Percentiles rank a stretch among this genome's conserved stretches.
Evolutionary conservation across 92 coral and sea anemone species (phyloP).

Genomic region (Heliopora coerulea): DNA sequence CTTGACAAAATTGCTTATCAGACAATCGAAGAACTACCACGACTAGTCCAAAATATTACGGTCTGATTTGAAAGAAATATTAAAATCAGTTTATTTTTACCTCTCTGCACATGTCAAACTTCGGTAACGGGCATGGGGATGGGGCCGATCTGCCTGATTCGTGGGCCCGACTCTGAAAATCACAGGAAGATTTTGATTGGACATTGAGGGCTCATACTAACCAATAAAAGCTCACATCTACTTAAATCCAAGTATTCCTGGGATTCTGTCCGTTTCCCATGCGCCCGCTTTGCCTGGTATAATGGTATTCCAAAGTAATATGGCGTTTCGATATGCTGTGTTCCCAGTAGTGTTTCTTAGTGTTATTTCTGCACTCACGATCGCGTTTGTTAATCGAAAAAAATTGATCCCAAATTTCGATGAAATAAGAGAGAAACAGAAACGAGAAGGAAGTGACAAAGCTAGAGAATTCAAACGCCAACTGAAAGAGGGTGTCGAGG

Average conservation of each 20-base stretch:
- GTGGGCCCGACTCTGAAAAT: no score
- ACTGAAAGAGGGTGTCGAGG: constrained; percentile 67
- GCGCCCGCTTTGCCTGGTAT: no score
- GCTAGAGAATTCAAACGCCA: constrained; percentile 75
- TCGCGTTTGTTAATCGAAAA: constrained; percentile 86
- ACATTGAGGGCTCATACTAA: neutral
- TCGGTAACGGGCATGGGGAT: no score
- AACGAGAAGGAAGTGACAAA: constrained; percentile 51
- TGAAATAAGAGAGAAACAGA: constrained; percentile 65
- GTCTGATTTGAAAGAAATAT: no score
- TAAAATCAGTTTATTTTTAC: no score
- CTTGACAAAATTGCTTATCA: constrained; percentile 16
- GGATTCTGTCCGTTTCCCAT: no score
- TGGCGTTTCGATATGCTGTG: constrained; percentile 70
- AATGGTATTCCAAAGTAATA: neutral
- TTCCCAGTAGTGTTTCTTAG: constrained; percentile 87
- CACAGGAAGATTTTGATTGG: no score
- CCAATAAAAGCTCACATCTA: constrained; percentile 7
- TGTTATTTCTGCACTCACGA: constrained; percentile 64
- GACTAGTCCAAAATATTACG: no score
- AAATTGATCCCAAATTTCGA: constrained; percentile 66
- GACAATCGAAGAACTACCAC: no score
- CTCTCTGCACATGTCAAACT: no score
- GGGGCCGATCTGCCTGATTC: no score
- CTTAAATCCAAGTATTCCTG: no score